Conservation (phyloP, 92 coral and sea anemone species). For the Actinostola sp. region DNA sequence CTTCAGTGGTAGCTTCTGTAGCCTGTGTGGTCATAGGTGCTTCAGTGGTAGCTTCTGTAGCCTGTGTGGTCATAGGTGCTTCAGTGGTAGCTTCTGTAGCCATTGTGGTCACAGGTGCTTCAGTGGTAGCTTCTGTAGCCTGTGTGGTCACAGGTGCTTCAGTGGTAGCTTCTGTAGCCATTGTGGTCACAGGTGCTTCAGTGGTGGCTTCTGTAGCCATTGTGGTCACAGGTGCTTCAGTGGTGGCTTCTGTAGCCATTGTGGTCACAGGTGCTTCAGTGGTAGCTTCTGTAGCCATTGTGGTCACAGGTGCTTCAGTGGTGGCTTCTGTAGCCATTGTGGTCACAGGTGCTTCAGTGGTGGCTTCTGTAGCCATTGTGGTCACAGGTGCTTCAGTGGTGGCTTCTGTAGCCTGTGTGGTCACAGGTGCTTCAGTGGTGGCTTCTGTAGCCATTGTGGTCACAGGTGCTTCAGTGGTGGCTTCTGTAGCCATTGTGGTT, state of each 20-base stretch:
- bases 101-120: not conserved
- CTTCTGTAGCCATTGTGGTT: no score
- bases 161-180: conserved; percentile 3
- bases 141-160: conserved; percentile 12
- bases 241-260: not conserved
- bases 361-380: not conserved
- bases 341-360: conserved; percentile 1
- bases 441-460: not conserved
- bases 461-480: conserved; percentile 4
- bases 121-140: no score
- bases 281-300: no score
- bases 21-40: no score
- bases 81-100: conserved; percentile 8
- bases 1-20: conserved; percentile 13
- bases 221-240: conserved; percentile 17
- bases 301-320: conserved; percentile 16
- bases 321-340: not conserved
- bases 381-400: conserved; percentile 16
- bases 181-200: conserved; percentile 1
- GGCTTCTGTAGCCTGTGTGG: no score
- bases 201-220: no score
- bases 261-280: conserved; percentile 6
- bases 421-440: conserved; percentile 16
- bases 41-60: conserved; percentile 3
- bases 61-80: no score